phyloP scores from a whole-genome alignment of 2,113 vertebrate genomes.

The Macquaria ambigua region DNA sequence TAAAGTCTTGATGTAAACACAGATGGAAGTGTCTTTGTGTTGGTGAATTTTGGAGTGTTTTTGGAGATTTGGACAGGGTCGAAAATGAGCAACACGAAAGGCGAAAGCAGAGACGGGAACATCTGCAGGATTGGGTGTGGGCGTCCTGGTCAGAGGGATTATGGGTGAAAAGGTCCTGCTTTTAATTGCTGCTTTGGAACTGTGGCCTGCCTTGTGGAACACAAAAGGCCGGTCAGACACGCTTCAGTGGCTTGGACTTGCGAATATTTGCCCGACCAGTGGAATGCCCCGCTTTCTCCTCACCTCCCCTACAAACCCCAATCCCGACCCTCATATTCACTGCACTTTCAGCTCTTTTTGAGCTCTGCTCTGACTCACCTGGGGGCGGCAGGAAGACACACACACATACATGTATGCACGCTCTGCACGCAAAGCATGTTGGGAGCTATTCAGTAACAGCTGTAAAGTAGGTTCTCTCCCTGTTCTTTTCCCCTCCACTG shows the following conservation, averaged over 20 bases:
- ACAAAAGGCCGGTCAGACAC: conserved; percentile 84
- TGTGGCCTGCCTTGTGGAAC: conserved; percentile 81
- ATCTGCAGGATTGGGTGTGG: conserved; percentile 85
- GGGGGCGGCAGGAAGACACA: conserved; percentile 30
- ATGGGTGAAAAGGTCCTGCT: conserved; percentile 86
- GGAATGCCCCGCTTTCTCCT: conserved; percentile 79
- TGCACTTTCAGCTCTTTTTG: conserved; percentile 19
- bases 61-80: background rate
- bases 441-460: conserved; percentile 29
- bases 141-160: conserved; percentile 83
- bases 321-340: conserved; percentile 44
- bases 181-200: conserved; percentile 86
- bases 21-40: background rate
- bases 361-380: conserved; percentile 60
- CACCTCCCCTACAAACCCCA: conserved; percentile 40
- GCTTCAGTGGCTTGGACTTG: conserved; percentile 83
- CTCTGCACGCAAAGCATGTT: conserved; percentile 32
- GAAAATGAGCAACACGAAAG: conserved; percentile 56
- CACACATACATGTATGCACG: background rate
- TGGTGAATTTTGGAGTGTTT: conserved; percentile 9
- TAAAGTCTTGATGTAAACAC: conserved; percentile 16
- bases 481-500: conserved; percentile 18
- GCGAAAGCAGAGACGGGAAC: conserved; percentile 62
- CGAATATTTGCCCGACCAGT: conserved; percentile 85
- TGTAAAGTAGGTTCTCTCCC: background rate